Percentiles rank a stretch among this genome's conserved stretches.
Evolutionary conservation across 35 echinoderm and acorn worm genomes (phyloP).

Genomic region (Chiridota heheva): DNA sequence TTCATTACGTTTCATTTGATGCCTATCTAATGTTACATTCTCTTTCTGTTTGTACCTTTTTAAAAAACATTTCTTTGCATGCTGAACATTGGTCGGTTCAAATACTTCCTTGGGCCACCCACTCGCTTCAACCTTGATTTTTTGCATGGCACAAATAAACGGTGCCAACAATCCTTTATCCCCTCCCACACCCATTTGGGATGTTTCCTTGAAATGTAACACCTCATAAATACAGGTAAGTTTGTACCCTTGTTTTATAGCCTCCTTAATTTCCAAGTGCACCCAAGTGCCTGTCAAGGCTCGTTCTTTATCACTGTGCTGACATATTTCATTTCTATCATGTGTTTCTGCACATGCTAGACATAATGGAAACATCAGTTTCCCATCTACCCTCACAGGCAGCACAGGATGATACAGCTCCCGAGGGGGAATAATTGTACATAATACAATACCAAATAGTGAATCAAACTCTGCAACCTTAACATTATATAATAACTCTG

Average conservation of each 20-base stretch:
- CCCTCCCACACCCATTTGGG: neutral
- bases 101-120: slow-evolving; percentile 12
- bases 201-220: slow-evolving; percentile 6
- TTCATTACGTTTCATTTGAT: too few species aligned
- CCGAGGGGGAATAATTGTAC: too few species aligned
- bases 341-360: neutral
- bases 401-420: too few species aligned
- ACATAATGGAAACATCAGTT: slow-evolving; percentile 30
- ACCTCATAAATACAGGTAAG: slow-evolving; percentile 8
- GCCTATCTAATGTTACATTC: too few species aligned
- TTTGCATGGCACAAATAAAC: slow-evolving; percentile 8
- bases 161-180: slow-evolving; percentile 5
- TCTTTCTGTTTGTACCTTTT: too few species aligned
- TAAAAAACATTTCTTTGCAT: too few species aligned
- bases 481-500: too few species aligned
- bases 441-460: too few species aligned
- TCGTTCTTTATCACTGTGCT: slow-evolving; percentile 6
- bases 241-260: neutral
- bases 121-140: slow-evolving; percentile 20
- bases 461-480: too few species aligned
- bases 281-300: slow-evolving; percentile 40
- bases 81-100: too few species aligned
- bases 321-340: slow-evolving; percentile 7
- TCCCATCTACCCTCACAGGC: too few species aligned
- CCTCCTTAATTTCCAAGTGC: neutral